phyloP scores from a whole-genome alignment of 2,113 vertebrate species.

The Tachysurus vachellii region DNA sequence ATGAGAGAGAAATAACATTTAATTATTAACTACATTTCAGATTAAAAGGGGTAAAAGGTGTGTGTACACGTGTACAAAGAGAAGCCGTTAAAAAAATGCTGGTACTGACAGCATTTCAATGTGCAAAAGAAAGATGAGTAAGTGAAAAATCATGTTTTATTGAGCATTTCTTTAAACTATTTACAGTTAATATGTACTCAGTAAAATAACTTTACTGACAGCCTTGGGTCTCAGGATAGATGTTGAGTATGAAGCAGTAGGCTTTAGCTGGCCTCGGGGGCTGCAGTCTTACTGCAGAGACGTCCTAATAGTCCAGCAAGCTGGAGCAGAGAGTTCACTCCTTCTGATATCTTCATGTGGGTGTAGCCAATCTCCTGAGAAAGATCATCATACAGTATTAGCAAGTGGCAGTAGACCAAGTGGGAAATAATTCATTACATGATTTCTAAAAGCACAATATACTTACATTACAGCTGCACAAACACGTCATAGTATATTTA shows the following conservation, averaged over 20 bases:
- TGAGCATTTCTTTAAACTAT: slow-evolving; percentile 8
- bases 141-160: slow-evolving; percentile 12
- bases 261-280: slow-evolving; percentile 78
- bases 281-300: slow-evolving; percentile 86
- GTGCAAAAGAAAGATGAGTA: neutral
- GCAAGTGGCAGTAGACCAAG: neutral
- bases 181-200: slow-evolving; percentile 19
- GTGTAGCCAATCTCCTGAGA: slow-evolving; percentile 94
- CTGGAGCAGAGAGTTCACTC: slow-evolving; percentile 92
- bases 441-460: neutral
- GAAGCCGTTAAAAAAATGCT: too few relatives aligned
- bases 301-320: slow-evolving; percentile 90
- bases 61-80: too few relatives aligned
- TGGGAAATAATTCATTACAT: neutral
- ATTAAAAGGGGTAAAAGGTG: too few relatives aligned
- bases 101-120: too few relatives aligned
- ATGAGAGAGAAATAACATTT: neutral
- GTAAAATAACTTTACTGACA: neutral
- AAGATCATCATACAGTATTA: neutral
- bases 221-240: neutral
- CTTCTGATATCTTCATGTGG: slow-evolving; percentile 90
- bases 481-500: neutral
- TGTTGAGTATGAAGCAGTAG: neutral
- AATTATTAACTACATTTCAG: neutral
- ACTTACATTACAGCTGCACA: neutral